Base-by-base conservation (phyloP, 2,797 vertebrate genomes). In the Garrulus glandarius region DNA sequence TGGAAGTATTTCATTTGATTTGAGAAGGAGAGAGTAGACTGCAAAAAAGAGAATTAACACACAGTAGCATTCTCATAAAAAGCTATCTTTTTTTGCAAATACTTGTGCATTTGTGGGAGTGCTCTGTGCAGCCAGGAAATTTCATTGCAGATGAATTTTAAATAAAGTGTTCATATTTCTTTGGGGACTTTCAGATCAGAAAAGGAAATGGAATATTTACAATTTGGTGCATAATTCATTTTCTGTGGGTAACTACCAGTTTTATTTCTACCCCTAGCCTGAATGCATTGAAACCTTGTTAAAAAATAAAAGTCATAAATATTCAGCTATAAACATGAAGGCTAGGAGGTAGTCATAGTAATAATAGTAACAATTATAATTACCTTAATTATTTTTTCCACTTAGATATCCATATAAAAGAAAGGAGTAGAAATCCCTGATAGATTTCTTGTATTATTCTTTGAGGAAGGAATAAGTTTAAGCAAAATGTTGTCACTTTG, bases 161-260 rank as follows among this genome's bases (percentile, higher is more conserved):
- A 98, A 98, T 97, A 97, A 97, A 98, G 93, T 94, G 81, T 94
- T 98, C 97, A 65, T 96, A 98, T 98, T 97, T 97, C 97, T 98
- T 98, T 97, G 88, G 97, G 97, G 97, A 98, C 78, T 97, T 97
- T 97, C 93, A 95, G 93, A 98, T 98, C 97, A 97, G 97, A 96
- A 98, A 97, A 97, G 94, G 95, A 98, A 98, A 98, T 98, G 77
- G 97, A 98, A 98, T 98, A 98, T 98, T 98, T 98, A 98, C 97
- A 98, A 97, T 98, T 98, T 96, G 78, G 98, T 98, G 93, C 97
- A 98, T 98, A 98, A 98, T 98, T 98, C 97, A 98, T 98, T 98
- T 97, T 96, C 95, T 96, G 71, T 96, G 85, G 65, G 80, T 94
- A 97, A 97, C 95, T 96, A 96, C 71, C 23, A 92, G 57, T 93